Evolutionary conservation across 1,140 invertebrate genomes (phyloP), one percentile per base, ranked within the genome.

Genomic region (Meloidogyne chitwoodi): DNA sequence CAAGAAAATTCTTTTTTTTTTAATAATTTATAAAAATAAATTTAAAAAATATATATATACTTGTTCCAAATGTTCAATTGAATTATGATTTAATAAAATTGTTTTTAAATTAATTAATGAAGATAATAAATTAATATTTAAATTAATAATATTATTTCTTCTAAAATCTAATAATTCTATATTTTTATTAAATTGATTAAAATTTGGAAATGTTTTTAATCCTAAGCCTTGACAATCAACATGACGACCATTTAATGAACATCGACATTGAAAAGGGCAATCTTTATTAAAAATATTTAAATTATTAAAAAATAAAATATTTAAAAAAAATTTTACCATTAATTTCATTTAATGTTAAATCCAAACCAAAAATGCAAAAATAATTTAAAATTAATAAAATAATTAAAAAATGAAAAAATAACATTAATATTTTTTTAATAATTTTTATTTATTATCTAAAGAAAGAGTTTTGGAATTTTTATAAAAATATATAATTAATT

Each of bases 21-120:
- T 14, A 5, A 14, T 26, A 68, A 34, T 31, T 69, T 48, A 31
- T 22, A 62, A 70, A 66, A 44, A 19, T 71, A 34, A 41, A 6
- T 31, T 72, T 29, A 77, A 19, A 22, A 77, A 61, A 31, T 10
- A 12, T 27, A 19, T 16, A 34, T 16, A 19, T 34, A 81, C 80
- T 68, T 80, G 69, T 26, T 74, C 69, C 34, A 82, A 69, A 73
- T 82, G 62, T 24, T 71, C 68, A 76, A 82, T 80, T 29, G 61
- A 41, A 73, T 82, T 82, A 26, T 74, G 66, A 6, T 68, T 77
- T 10, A 83, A 22, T 66, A 82, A 77, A 29, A 82, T 24, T 4
- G 81, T 81, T 22, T 83, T 29, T 41, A 81, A 22, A 26, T 31
- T 14, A 22, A 10, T 56, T n/a, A 56, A 56, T n/a, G 48, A 56